These are phyloP conservation scores for Holacanthella duospinosa DNA, from an alignment of 2,888 invertebrate species.

Conservation along the genomic window DNA sequence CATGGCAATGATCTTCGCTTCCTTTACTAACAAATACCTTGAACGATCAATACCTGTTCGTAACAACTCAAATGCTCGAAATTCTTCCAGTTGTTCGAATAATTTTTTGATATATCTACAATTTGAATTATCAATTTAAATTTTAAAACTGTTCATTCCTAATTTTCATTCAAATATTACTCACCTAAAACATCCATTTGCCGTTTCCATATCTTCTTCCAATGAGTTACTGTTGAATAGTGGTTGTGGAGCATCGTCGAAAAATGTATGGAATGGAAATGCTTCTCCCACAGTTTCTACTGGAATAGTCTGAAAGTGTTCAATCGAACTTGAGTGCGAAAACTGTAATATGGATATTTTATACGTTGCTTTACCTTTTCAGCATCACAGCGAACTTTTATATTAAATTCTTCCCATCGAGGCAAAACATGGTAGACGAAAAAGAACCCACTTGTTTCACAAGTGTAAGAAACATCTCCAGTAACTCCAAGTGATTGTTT, in stretches of 20 bases:
- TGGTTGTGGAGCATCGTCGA: slow-evolving; percentile 84
- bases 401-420: slow-evolving; percentile 80
- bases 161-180: slow-evolving; percentile 6
- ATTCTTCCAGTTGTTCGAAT: slow-evolving; percentile 94
- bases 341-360: neutral
- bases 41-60: slow-evolving; percentile 86
- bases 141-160: neutral
- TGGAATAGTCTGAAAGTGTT: slow-evolving; percentile 41
- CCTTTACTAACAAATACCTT: slow-evolving; percentile 91
- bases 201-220: slow-evolving; percentile 75
- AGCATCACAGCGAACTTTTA: slow-evolving; percentile 49
- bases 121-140: neutral
- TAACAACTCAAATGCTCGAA: slow-evolving; percentile 85
- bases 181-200: slow-evolving; percentile 78
- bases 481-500: slow-evolving; percentile 75
- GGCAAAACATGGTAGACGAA: slow-evolving; percentile 86
- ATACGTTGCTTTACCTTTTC: slow-evolving; percentile 40
- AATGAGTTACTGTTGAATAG: slow-evolving; percentile 68
- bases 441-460: slow-evolving; percentile 97
- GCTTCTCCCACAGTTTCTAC: slow-evolving; percentile 56
- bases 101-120: slow-evolving; percentile 79
- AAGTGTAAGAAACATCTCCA: slow-evolving; percentile 88
- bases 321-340: neutral
- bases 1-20: slow-evolving; percentile 99
- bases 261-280: slow-evolving; percentile 91